Percentiles rank a stretch among this genome's conserved stretches.
Evolutionary conservation across 2,888 invertebrate genomes (phyloP).

Genomic region (Nymphalis urticae): DNA sequence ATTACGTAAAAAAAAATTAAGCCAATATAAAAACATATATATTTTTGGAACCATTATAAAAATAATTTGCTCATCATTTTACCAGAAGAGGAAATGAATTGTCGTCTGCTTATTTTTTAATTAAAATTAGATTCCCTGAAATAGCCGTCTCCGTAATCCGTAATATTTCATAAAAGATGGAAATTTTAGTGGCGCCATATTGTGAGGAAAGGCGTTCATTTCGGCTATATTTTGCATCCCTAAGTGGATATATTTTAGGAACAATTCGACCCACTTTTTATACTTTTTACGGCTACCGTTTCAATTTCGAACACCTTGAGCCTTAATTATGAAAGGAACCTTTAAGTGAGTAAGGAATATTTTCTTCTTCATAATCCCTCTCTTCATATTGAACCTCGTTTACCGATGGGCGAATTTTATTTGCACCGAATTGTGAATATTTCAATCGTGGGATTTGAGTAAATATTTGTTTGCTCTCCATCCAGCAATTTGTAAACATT

Average conservation of each 20-base stretch:
- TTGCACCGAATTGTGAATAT: slow-evolving; percentile 46
- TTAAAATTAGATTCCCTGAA: slow-evolving; percentile 72
- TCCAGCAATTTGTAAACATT: slow-evolving; percentile 76
- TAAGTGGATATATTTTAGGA: slow-evolving; percentile 53
- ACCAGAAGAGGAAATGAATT: slow-evolving; percentile 61
- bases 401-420: slow-evolving; percentile 39
- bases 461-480: slow-evolving; percentile 54
- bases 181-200: slow-evolving; percentile 79
- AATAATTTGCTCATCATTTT: slow-evolving; percentile 13
- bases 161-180: slow-evolving; percentile 79
- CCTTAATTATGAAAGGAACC: slow-evolving; percentile 39
- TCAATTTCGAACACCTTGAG: slow-evolving; percentile 40
- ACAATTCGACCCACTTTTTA: slow-evolving; percentile 59
- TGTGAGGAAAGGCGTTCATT: slow-evolving; percentile 75
- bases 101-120: slow-evolving; percentile 66
- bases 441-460: slow-evolving; percentile 55
- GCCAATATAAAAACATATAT: background rate
- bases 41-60: slow-evolving; percentile 1
- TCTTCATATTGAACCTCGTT: slow-evolving; percentile 55
- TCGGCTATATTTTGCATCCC: slow-evolving; percentile 72
- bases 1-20: background rate
- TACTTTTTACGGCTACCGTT: slow-evolving; percentile 34
- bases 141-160: slow-evolving; percentile 65
- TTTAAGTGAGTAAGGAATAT: slow-evolving; percentile 31
- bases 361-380: slow-evolving; percentile 24